phyloP scores from a whole-genome alignment of 2,113 vertebrate genomes.

The Equus przewalskii region DNA sequence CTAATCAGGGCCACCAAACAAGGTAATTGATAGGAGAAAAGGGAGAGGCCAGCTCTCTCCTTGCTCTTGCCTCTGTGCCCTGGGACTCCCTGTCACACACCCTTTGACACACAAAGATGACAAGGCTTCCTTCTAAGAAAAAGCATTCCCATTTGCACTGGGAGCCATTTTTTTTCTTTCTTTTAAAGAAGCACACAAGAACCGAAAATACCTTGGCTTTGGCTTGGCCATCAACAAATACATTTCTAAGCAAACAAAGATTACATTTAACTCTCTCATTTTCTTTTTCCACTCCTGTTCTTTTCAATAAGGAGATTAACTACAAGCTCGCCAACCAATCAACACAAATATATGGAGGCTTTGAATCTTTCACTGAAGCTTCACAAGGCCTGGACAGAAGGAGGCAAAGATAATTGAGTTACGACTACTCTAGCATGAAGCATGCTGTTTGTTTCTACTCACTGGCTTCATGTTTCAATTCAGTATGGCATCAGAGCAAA shows the following conservation, averaged over 20 bases:
- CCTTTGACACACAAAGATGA: conserved; percentile 24
- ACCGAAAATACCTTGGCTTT: background rate
- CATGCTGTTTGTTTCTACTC: background rate
- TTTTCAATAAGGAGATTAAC: conserved; percentile 57
- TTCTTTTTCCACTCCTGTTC: conserved; percentile 32
- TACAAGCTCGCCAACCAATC: background rate
- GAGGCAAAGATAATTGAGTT: conserved; percentile 61
- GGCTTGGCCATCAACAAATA: background rate
- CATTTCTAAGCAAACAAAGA: conserved; percentile 60
- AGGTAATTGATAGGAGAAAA: background rate
- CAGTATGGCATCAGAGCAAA: background rate
- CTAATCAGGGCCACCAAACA: conserved; percentile 41
- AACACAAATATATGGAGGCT: conserved; percentile 36
- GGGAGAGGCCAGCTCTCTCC: background rate
- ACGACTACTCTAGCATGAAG: conserved; percentile 27
- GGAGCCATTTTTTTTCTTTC: background rate
- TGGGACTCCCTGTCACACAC: background rate
- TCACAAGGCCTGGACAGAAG: conserved; percentile 1
- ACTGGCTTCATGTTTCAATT: conserved; percentile 57
- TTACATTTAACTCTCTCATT: background rate
- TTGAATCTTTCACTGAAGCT: background rate
- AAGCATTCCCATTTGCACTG: background rate
- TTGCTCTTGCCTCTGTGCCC: background rate
- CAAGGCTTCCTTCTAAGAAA: background rate
- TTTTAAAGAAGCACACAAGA: background rate